Conservation (phyloP, 2,797 vertebrate genomes). For the Malacoraja senta region DNA sequence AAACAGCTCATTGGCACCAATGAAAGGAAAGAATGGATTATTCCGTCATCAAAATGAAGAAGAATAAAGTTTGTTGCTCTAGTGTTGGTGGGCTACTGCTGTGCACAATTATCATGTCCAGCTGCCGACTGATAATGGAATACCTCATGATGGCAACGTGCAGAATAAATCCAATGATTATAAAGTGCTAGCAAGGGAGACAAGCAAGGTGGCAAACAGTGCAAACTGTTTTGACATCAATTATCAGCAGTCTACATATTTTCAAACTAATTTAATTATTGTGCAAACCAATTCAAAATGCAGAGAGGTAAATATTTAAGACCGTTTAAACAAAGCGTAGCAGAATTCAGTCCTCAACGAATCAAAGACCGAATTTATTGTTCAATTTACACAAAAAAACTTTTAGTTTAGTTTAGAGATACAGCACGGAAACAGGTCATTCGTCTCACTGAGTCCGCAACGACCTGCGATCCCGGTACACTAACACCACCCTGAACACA, state of each 20-base stretch:
- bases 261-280: neutral
- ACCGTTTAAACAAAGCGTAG: neutral
- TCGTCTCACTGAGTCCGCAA: too few relatives aligned
- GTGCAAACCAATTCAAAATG: neutral
- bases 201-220: neutral
- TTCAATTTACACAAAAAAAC: neutral
- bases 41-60: neutral
- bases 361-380: neutral
- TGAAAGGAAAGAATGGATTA: neutral
- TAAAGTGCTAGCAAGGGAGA: neutral
- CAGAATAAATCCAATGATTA: neutral
- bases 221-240: neutral
- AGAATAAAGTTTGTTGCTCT: neutral
- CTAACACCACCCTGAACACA: too few relatives aligned
- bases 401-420: too few relatives aligned
- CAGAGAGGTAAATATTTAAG: neutral
- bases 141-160: neutral
- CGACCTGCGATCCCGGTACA: too few relatives aligned
- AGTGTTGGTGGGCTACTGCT: neutral
- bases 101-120: neutral
- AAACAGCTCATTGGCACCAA: neutral
- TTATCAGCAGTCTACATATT: neutral
- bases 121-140: neutral
- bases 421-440: too few relatives aligned
- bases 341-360: neutral